Conservation (phyloP, 2,888 invertebrate genomes). For the Sinopyrophorus schimmeli region DNA sequence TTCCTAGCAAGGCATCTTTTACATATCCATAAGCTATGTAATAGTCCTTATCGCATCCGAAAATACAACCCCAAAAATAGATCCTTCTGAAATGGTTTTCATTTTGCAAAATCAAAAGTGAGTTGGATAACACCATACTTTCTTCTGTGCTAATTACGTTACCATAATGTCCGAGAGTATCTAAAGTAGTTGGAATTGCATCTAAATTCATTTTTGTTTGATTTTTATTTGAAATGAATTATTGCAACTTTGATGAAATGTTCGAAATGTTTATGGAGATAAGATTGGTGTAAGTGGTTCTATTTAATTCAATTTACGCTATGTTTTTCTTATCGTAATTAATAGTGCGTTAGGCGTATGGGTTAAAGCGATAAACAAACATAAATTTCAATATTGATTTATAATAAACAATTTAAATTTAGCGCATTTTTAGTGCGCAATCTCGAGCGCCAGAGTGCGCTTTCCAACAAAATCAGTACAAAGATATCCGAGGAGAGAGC, state of each 20-base stretch:
- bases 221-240: no score
- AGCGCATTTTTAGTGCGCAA: constrained; percentile 20
- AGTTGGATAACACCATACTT: constrained; percentile 72
- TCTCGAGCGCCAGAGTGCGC: constrained; percentile 12
- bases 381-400: no score
- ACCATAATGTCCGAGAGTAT: constrained; percentile 66
- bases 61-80: constrained; percentile 86
- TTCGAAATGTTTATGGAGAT: no score
- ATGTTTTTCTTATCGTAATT: no score
- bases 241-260: no score
- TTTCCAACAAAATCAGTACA: constrained; percentile 23
- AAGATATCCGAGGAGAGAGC: constrained; percentile 22
- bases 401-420: constrained; percentile 30
- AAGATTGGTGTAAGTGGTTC: no score
- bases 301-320: no score
- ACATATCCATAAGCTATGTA: constrained; percentile 80
- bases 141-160: constrained; percentile 73
- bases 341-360: no score
- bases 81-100: constrained; percentile 83
- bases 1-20: constrained; percentile 71
- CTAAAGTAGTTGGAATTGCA: constrained; percentile 58
- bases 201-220: constrained; percentile 62
- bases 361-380: no score
- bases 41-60: constrained; percentile 77
- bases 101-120: constrained; percentile 75